Conservation (phyloP, 92 coral and sea anemone species). For the Anthopleura xanthogrammica region DNA sequence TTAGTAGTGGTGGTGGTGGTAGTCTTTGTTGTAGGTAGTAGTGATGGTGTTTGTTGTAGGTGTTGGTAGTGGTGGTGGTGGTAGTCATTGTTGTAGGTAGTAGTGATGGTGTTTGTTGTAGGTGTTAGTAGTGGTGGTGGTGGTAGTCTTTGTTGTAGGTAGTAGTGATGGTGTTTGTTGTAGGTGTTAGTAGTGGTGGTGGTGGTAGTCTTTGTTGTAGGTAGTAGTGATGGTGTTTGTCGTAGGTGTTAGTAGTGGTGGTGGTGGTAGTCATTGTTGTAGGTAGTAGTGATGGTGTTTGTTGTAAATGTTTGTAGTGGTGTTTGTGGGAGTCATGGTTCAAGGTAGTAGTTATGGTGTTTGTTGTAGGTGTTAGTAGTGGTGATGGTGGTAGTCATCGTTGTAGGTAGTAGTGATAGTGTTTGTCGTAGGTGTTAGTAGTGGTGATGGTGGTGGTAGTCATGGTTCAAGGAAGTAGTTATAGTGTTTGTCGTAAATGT, state of each 20-base stretch:
- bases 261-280: neutral
- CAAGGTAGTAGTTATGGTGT: neutral
- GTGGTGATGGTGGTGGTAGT: neutral
- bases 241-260: neutral
- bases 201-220: neutral
- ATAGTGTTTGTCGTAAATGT: neutral
- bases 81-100: neutral
- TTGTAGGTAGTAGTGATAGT: neutral
- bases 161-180: neutral
- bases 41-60: too few species aligned
- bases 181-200: neutral
- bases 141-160: neutral
- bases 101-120: too few species aligned
- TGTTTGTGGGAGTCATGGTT: neutral
- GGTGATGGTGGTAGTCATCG: neutral
- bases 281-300: too few species aligned
- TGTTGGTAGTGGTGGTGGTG: neutral
- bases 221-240: neutral
- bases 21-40: neutral
- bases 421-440: neutral
- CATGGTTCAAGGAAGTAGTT: neutral
- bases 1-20: neutral
- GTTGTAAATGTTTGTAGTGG: neutral
- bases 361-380: neutral
- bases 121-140: neutral